A percentile compares a stretch with the other conserved stretches of the same genome.
Conservation (phyloP, 2,797 vertebrate genomes). For the Pyrocephalus nanus region DNA sequence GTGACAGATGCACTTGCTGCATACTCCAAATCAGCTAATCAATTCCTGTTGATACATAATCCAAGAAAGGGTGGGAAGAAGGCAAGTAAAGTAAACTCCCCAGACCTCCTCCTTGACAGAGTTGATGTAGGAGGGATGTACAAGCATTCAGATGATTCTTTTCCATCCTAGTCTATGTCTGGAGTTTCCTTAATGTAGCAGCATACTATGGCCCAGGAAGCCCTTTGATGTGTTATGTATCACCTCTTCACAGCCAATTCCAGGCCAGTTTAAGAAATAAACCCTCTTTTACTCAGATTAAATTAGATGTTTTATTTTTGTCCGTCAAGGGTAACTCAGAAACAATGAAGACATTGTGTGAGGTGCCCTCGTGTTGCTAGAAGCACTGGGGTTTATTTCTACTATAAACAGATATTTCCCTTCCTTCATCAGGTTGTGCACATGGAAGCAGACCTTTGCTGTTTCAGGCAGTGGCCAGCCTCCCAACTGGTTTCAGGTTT, state of each 20-base stretch:
- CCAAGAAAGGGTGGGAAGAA: neutral
- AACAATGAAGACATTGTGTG: neutral
- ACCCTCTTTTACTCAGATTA: neutral
- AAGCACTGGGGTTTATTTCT: rapidly evolving
- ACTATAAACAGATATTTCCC: neutral
- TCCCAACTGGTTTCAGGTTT: neutral
- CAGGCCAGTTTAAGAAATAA: neutral
- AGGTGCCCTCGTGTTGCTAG: neutral
- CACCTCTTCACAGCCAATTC: neutral
- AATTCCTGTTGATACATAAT: neutral
- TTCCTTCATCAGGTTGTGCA: neutral
- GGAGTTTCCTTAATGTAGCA: neutral
- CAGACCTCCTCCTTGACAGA: neutral
- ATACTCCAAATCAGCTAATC: neutral
- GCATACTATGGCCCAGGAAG: rapidly evolving
- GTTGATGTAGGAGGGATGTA: neutral
- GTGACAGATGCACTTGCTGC: neutral
- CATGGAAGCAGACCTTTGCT: neutral
- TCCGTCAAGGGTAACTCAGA: neutral
- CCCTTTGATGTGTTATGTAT: neutral
- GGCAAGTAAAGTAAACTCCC: neutral
- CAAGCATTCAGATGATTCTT: neutral
- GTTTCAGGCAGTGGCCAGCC: neutral
- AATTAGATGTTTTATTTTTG: neutral
- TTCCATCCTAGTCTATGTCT: neutral